phyloP scores from a whole-genome alignment of 1,140 invertebrate species.

The Dryas iulia region DNA sequence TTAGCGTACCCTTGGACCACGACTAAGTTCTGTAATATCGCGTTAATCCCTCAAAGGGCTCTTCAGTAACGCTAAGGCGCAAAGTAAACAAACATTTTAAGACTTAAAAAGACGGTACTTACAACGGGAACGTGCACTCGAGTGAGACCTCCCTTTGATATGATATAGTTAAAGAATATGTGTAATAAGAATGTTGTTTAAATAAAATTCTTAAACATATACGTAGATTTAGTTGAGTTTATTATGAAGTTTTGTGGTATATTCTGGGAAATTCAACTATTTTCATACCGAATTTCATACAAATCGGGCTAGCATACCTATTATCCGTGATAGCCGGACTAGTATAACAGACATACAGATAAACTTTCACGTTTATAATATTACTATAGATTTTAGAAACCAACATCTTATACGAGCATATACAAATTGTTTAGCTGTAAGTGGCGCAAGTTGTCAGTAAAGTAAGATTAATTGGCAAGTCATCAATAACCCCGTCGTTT shows the following conservation, averaged over 20 bases:
- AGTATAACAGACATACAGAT: too few relatives aligned
- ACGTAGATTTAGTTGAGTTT: too few relatives aligned
- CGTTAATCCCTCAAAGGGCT: conserved; percentile 25
- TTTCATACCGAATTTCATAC: too few relatives aligned
- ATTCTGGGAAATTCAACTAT: too few relatives aligned
- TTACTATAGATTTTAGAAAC: too few relatives aligned
- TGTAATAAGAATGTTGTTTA: not conserved
- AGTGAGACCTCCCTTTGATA: not conserved
- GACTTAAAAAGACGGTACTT: conserved; percentile 17
- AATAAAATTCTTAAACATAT: not conserved
- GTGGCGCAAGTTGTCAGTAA: conserved; percentile 14
- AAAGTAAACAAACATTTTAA: conserved; percentile 30
- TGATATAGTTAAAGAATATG: not conserved
- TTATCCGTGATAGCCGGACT: too few relatives aligned
- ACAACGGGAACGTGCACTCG: conserved; percentile 17
- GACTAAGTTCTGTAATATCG: conserved; percentile 25
- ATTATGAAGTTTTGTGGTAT: too few relatives aligned
- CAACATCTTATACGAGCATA: not conserved
- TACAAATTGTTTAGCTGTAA: conserved; percentile 15
- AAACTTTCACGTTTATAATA: too few relatives aligned
- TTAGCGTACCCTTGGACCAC: not conserved
- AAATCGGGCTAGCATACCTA: too few relatives aligned
- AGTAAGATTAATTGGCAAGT: conserved; percentile 36
- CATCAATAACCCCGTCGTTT: conserved; percentile 35
- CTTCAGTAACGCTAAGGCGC: conserved; percentile 14